Evolutionary conservation across 2,113 vertebrate species (phyloP), one percentile per base, ranked within the genome.

Genomic region (Numida meleagris): DNA sequence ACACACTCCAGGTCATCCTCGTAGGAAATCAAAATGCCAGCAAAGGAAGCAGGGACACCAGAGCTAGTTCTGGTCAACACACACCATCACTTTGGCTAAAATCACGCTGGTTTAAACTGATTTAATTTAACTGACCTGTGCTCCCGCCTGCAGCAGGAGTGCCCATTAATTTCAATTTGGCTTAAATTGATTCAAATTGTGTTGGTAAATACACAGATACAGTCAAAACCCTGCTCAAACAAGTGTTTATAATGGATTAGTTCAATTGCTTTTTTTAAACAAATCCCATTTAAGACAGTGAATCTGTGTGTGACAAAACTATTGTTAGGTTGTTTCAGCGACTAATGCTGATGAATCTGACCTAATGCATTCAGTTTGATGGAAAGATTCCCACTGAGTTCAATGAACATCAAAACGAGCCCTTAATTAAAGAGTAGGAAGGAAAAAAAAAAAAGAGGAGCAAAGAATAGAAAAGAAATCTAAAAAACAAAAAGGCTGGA

Each of bases 181-280:
- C 13, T 82, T 87, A 73, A 88, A 90, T 61, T 36, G 53, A n/a
- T 90, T 95, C 58, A 95, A 93, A 88, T 46, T 63, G 65, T 92
- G 70, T 83, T 93, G 80, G 95, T 88, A 96, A 95, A 96, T 87
- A 93, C 8, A 95, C 23, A 95, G 70, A 90, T 78, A 86, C 70
- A 82, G 81, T 67, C 73, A 90, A 89, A 95, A 78, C 40, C 86
- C 65, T 36, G 42, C 50, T 80, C 45, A 88, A 93, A 95, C 74
- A 85, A 93, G 81, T 92, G 91, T 91, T 89, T 12, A 82, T 79
- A 96, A 92, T 94, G 87, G 89, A 96, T 96, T 96, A 38, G 82
- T 91, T 94, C 88, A 93, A 79, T 89, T 40, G 66, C 71, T 80
- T 96, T 96, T 95, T 89, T 76, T 48, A 90, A 92, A 74, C 63